Evolutionary conservation across 2,888 invertebrate genomes (phyloP).

Genomic region (Blastobasis lacticolella): DNA sequence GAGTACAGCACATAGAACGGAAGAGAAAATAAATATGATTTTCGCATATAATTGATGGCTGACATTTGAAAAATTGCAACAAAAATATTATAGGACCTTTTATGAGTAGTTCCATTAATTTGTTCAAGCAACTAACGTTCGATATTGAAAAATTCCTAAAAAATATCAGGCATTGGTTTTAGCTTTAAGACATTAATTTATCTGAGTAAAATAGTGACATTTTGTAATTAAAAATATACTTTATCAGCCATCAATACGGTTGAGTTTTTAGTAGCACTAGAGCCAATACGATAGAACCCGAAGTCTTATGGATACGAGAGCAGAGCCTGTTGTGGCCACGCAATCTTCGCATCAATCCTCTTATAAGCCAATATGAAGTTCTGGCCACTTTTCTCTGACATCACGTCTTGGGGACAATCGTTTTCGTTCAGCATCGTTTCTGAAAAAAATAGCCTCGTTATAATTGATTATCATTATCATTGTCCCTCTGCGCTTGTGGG

Average conservation of each 20-base stretch:
- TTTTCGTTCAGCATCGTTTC: conserved; percentile 92
- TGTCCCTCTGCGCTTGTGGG: no score
- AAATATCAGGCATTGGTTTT: not conserved
- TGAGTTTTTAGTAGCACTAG: not conserved
- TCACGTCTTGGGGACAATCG: conserved; percentile 92
- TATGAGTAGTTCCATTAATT: no score
- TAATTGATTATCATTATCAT: no score
- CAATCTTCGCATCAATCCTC: conserved; percentile 96
- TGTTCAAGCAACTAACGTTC: no score
- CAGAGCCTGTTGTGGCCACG: conserved; percentile 86
- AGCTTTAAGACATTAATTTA: not conserved
- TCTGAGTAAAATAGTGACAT: not conserved
- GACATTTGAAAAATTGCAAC: no score
- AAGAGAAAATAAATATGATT: no score
- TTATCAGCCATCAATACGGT: no score
- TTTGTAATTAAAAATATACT: no score
- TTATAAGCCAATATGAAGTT: conserved; percentile 96
- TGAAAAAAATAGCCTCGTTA: conserved; percentile 51
- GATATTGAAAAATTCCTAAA: no score
- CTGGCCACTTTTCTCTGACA: conserved; percentile 80
- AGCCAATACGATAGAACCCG: not conserved
- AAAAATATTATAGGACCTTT: no score
- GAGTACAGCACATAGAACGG: no score
- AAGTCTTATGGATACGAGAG: conserved; percentile 45
- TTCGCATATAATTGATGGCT: no score